A percentile compares a stretch with the other conserved stretches of the same genome.
These are phyloP conservation scores for Syritta pipiens DNA, from an alignment of 2,888 invertebrate species.

Conservation along the genomic window DNA sequence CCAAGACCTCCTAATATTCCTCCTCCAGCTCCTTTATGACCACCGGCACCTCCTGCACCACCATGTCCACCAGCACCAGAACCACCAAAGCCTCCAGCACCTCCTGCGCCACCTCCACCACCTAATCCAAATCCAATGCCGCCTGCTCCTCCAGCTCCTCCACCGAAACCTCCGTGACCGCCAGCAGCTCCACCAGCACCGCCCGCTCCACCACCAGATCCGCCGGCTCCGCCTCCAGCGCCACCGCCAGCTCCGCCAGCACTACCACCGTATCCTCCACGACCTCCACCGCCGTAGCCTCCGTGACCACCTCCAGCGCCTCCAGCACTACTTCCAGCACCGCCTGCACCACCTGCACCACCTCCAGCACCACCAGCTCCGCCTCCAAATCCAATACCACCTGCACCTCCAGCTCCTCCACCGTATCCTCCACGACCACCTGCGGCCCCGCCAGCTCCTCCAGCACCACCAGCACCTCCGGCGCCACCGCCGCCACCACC, in stretches of 20 bases:
- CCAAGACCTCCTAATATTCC: slow-evolving; percentile 14
- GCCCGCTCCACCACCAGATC: slow-evolving; percentile 32
- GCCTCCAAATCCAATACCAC: slow-evolving; percentile 7
- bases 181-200: slow-evolving; percentile 44
- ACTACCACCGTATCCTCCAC: slow-evolving; percentile 25
- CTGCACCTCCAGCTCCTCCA: background rate
- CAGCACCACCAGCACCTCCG: slow-evolving; percentile 23
- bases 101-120: slow-evolving; percentile 69
- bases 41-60: slow-evolving; percentile 80
- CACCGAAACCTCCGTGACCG: slow-evolving; percentile 20
- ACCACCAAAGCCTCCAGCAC: slow-evolving; percentile 78
- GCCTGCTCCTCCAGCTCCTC: slow-evolving; percentile 38
- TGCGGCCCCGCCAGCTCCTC: slow-evolving; percentile 13
- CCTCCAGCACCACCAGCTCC: slow-evolving; percentile 1
- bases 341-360: slow-evolving; percentile 6
- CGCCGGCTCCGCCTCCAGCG: slow-evolving; percentile 23
- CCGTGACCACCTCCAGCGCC: slow-evolving; percentile 23
- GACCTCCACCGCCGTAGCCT: slow-evolving; percentile 9
- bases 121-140: too few relatives aligned
- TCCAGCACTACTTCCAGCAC: background rate
- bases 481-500: slow-evolving; percentile 22
- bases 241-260: slow-evolving; percentile 35
- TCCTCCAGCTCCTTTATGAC: slow-evolving; percentile 71
- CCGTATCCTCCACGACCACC: slow-evolving; percentile 18
- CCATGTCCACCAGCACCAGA: slow-evolving; percentile 79